phyloP scores from a whole-genome alignment of 2,113 vertebrate species.

The Oriolus oriolus region DNA sequence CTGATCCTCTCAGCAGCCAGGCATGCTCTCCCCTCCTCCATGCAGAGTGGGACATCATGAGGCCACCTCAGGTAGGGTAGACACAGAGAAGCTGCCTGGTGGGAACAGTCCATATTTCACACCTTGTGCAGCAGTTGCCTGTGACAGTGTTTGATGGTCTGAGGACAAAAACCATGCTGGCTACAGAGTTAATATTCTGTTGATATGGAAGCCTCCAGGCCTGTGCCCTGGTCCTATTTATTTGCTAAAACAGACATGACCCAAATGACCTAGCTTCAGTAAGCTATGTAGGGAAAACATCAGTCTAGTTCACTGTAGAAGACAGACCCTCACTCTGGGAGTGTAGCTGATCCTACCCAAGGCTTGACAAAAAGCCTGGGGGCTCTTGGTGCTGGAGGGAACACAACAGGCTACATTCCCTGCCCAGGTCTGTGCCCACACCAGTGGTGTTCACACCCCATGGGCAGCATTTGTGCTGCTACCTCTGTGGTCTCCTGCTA shows the following conservation, averaged over 20 bases:
- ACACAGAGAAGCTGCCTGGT: not conserved
- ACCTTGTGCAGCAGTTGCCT: not conserved
- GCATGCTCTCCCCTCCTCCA: fast-evolving
- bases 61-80: not conserved
- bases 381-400: not conserved
- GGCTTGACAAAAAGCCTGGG: not conserved
- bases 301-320: not conserved
- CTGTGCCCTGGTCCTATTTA: not conserved
- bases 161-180: not conserved
- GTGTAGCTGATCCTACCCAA: not conserved
- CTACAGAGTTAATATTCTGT: not conserved
- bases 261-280: not conserved
- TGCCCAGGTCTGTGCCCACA: not conserved
- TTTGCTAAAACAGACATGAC: not conserved
- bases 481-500: not conserved
- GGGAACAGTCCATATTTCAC: not conserved
- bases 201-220: not conserved
- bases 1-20: not conserved
- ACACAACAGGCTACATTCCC: not conserved
- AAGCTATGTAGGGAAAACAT: not conserved
- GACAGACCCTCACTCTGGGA: not conserved
- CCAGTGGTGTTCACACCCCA: fast-evolving
- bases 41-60: not conserved
- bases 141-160: not conserved
- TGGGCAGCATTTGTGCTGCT: not conserved